Conservation (phyloP, 2,113 vertebrate species). For the Xenopus laevis region DNA sequence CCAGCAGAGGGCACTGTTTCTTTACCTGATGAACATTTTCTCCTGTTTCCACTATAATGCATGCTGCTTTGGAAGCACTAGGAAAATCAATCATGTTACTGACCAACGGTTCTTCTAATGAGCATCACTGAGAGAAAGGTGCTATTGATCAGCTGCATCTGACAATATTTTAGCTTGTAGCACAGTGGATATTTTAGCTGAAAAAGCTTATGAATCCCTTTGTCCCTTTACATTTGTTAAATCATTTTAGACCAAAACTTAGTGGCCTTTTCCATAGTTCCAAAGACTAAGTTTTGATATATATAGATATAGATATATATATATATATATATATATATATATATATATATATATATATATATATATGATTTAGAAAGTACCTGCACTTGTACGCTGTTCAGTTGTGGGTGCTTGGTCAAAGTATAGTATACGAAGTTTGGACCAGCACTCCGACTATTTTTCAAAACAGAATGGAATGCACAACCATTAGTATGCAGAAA, state of each 20-base stretch:
- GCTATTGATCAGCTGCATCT: slow-evolving; percentile 28
- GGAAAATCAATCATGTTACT: slow-evolving; percentile 41
- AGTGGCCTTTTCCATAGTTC: slow-evolving; percentile 8
- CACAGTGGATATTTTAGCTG: no score
- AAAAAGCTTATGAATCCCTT: slow-evolving; percentile 46
- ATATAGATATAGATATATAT: no score
- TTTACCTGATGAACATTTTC: not conserved
- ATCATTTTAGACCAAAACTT: slow-evolving; percentile 34
- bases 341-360: no score
- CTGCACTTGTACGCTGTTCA: no score
- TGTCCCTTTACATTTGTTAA: slow-evolving; percentile 47
- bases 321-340: no score
- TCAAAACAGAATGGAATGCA: no score
- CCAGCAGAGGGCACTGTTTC: slow-evolving; percentile 62
- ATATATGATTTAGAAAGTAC: no score
- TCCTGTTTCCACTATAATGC: not conserved
- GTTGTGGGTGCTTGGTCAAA: no score
- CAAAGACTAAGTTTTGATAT: no score
- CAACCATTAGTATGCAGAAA: no score
- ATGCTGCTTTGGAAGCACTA: slow-evolving; percentile 39
- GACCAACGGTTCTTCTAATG: slow-evolving; percentile 34
- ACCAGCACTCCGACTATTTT: no score
- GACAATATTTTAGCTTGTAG: slow-evolving; percentile 37
- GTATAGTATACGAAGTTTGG: no score
- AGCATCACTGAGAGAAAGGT: slow-evolving; percentile 18